These are phyloP conservation scores for Synaphobranchus kaupii DNA, from an alignment of 2,797 vertebrate genomes.

Conservation along the genomic window DNA sequence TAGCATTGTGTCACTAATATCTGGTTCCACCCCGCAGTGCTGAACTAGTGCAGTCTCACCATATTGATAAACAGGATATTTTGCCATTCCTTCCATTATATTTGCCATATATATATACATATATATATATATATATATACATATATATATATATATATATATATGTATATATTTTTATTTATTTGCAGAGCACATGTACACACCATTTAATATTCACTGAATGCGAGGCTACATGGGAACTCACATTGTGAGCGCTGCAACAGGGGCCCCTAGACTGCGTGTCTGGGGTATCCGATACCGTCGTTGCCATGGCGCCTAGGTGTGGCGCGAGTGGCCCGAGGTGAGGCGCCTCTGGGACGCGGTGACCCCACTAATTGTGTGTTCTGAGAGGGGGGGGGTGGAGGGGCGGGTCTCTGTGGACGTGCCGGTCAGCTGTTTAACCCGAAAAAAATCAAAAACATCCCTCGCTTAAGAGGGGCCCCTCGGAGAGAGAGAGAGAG, in stretches of 20 bases:
- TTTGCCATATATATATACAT: no score
- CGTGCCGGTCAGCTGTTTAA: constrained; percentile 39
- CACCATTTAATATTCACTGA: constrained; percentile 29
- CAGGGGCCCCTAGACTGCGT: neutral
- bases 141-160: no score
- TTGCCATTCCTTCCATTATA: constrained; percentile 31
- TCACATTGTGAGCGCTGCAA: constrained; percentile 16
- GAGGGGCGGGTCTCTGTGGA: constrained; percentile 28
- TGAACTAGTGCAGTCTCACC: constrained; percentile 36
- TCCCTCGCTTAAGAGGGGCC: constrained; percentile 24
- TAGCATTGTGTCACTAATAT: constrained; percentile 34
- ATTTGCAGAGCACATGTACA: neutral
- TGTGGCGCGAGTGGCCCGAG: constrained; percentile 29
- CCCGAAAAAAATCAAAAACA: constrained; percentile 49
- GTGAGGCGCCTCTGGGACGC: constrained; percentile 41
- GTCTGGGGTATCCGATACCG: constrained; percentile 42
- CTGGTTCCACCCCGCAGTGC: constrained; percentile 1
- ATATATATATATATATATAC: no score
- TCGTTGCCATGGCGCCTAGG: constrained; percentile 37
- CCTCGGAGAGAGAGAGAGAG: constrained; percentile 14
- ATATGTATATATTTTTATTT: no score
- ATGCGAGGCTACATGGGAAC: neutral
- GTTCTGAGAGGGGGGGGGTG: constrained; percentile 37
- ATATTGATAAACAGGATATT: constrained; percentile 45
- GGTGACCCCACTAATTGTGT: constrained; percentile 46